Base-by-base conservation (phyloP, 2,113 vertebrate species). In the Sus scrofa region DNA sequence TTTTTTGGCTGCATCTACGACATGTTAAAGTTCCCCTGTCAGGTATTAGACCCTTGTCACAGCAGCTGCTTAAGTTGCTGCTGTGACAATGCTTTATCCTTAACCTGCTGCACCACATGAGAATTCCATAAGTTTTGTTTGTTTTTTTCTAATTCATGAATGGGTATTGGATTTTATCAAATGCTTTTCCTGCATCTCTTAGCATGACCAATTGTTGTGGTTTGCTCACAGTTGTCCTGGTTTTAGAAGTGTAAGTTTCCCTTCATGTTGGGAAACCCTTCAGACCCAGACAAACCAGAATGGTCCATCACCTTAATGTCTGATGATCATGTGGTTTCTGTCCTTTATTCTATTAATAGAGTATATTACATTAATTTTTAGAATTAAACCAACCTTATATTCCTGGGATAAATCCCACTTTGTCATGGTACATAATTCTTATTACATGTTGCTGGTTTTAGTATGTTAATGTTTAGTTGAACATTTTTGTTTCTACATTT, bases 391-490 rank as follows among this genome's bases (percentile, higher is more conserved):
- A 86, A 19, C 9, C 62, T 87, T 84, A 44, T 85, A 70, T 73
- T 89, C 7, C 19, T 65, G 11, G 26, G 85, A 26, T 82, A 89
- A 89, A 83, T 94, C 27, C 44, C 19, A 19, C 70, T 89, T 92
- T 52, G n/a, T 90, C 58, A 39, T 50, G 34, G 24, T 82, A 24
- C 86, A 12, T 86, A 73, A 83, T 39, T 73, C n/a, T 67, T 67
- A 24, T 8, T 58, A 19, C 32, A 30, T 54, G 11, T 83, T 96
- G 56, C n/a, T 92, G 11, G 26, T 50, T 87, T 96, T 79, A 67
- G 16, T 87, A 92, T 90, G 44, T 20, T 86, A 62, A n/a, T 73
- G 39, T 89, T 95, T 82, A 54, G 30, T 79, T 52, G 86, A 86
- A 56, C 5, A 37, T 88, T 95, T 86, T 89, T 87, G 12, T 94